Evolutionary conservation across 35 echinoderm and acorn worm genomes (phyloP), one percentile per base, ranked within the genome.

Genomic region (Ptychodera flava): DNA sequence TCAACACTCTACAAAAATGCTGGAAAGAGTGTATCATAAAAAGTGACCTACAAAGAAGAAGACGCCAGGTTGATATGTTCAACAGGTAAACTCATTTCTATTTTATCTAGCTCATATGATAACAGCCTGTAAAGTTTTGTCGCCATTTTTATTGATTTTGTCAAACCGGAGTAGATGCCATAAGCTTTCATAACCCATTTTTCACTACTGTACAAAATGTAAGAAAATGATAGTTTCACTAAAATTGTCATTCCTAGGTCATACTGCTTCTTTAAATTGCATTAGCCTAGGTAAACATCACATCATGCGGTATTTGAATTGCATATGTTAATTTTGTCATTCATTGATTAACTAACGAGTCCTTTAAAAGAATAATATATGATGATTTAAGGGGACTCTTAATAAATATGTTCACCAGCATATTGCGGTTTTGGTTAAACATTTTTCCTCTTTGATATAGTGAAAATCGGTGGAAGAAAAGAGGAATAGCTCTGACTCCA

Each of bases 401-500:
- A n/a, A n/a, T n/a, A n/a, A n/a, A n/a, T n/a, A n/a, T n/a, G n/a
- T n/a, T n/a, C n/a, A n/a, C n/a, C n/a, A n/a, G n/a, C n/a, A n/a
- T n/a, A n/a, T n/a, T n/a, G 22, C 22, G 45, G 22, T 64, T 12
- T 64, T 22, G 16, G 31, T 16, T 86, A 28, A 12, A 28, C 33
- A 52, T 2, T 78, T 28, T 12, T 80, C 16, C 29, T 28, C 79
- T 77, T 88, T 29, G 15, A 79, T 38, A 38, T 79, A 94, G 93
- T 1, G 35, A 88, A 16, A 94, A 94, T 86, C 35, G 93, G 22
- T 94, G 93, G 93, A 94, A 85, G 35, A 94, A 94, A 29, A 84
- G 86, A 82, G 93, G 93, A 14, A 76, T 94, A 29, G 86, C 86
- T 45, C 16, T 91, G 16, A 91, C 80, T 33, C 93, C 93, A 16